Percentiles rank a stretch among this genome's conserved stretches.
Evolutionary conservation across 2,888 invertebrate genomes (phyloP).

Genomic region (Microdon myrmicae): DNA sequence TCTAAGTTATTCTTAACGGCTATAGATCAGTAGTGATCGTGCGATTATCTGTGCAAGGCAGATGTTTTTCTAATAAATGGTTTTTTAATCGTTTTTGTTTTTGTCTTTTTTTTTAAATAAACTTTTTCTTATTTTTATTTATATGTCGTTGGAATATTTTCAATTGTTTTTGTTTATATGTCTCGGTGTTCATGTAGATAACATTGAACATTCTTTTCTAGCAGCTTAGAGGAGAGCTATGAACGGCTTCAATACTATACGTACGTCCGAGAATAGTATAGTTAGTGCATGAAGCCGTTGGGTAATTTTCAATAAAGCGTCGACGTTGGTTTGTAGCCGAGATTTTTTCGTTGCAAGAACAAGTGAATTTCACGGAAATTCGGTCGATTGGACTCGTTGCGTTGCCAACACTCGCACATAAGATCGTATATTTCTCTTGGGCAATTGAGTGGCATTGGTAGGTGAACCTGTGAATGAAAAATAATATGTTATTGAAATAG

Average conservation of each 20-base stretch:
- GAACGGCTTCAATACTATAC: slow-evolving; percentile 38
- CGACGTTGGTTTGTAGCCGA: slow-evolving; percentile 68
- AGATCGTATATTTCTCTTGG: slow-evolving; percentile 87
- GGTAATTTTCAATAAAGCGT: slow-evolving; percentile 56
- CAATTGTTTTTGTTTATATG: no score
- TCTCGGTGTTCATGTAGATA: no score
- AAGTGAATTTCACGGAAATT: slow-evolving; percentile 86
- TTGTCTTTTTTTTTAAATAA: slow-evolving; percentile 1
- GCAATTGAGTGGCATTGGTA: slow-evolving; percentile 80
- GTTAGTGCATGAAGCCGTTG: slow-evolving; percentile 48
- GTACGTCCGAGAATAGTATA: slow-evolving; percentile 3
- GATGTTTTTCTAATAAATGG: slow-evolving; percentile 28
- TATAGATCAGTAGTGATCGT: slow-evolving; percentile 9
- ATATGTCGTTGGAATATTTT: no score
- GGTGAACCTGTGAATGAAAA: slow-evolving; percentile 66
- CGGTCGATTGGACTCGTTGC: slow-evolving; percentile 80
- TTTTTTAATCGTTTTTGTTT: slow-evolving; percentile 11
- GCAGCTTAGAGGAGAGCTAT: no score
- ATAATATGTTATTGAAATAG: slow-evolving; percentile 1
- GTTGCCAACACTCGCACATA: slow-evolving; percentile 88
- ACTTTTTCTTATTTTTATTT: no score
- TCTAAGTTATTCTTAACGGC: slow-evolving; percentile 10
- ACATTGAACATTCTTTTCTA: no score
- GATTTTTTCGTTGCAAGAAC: slow-evolving; percentile 82
- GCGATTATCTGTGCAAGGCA: slow-evolving; percentile 13